phyloP scores from a whole-genome alignment of 2,113 vertebrate genomes.

The Ciconia maguari region DNA sequence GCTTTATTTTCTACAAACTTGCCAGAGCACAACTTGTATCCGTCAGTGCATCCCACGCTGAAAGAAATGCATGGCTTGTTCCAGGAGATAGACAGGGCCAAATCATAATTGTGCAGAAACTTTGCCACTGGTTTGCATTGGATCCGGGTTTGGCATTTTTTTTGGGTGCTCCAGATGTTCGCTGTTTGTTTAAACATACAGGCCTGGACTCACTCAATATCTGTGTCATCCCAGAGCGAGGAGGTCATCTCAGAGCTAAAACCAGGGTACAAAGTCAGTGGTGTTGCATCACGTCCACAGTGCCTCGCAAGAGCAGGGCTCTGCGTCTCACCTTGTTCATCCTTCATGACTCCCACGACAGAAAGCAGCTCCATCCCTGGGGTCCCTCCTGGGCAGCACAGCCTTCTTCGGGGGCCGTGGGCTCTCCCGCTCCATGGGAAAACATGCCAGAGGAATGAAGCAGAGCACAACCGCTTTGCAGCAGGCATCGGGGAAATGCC shows the following conservation, averaged over 20 bases:
- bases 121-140: fast-evolving
- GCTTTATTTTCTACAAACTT: neutral
- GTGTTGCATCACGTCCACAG: neutral
- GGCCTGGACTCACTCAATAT: neutral
- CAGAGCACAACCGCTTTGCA: neutral
- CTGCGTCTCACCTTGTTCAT: neutral
- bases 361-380: neutral
- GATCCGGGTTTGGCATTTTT: neutral
- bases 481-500: neutral
- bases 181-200: too few species aligned
- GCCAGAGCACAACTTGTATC: neutral
- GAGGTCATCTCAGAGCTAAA: neutral
- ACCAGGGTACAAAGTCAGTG: neutral
- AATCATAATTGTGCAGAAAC: neutral
- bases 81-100: neutral
- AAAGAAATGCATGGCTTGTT: neutral
- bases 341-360: neutral
- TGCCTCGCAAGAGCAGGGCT: neutral
- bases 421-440: fast-evolving
- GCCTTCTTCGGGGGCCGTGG: neutral
- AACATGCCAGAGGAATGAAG: fast-evolving
- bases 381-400: neutral
- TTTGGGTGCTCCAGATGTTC: neutral
- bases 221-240: neutral
- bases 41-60: neutral